Conservation (phyloP, 1,140 invertebrate genomes). For the Drosophila ambigua region DNA sequence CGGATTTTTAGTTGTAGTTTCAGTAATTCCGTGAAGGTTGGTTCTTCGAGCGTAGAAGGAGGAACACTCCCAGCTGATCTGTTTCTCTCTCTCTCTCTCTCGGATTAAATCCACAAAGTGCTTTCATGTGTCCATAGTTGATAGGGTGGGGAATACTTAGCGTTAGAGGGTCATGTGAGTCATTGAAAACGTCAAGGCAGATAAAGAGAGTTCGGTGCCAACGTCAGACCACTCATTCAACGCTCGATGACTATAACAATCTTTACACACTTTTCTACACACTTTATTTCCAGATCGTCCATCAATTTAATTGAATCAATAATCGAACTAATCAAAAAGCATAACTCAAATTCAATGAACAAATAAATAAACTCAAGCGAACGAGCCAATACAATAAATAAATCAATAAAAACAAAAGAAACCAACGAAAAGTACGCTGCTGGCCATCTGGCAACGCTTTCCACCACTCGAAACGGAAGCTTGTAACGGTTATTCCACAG, state of each 20-base stretch:
- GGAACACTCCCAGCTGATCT: no score
- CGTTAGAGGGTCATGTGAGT: conserved; percentile 19
- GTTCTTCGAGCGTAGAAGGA: no score
- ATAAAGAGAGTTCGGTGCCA: conserved; percentile 8
- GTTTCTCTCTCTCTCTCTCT: no score
- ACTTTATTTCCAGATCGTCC: conserved; percentile 56
- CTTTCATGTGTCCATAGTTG: conserved; percentile 45
- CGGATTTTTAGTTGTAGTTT: no score
- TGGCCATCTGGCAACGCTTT: conserved; percentile 67
- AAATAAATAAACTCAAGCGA: conserved; percentile 71
- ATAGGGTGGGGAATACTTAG: conserved; percentile 4
- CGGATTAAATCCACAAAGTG: conserved; percentile 21
- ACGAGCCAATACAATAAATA: conserved; percentile 59
- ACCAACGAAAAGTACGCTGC: background rate
- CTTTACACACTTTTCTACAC: conserved; percentile 14
- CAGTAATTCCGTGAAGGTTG: no score
- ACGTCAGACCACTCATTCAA: background rate
- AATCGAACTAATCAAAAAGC: conserved; percentile 26
- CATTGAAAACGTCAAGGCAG: conserved; percentile 61
- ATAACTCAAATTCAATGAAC: conserved; percentile 80
- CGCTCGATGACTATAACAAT: conserved; percentile 20
- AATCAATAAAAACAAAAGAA: conserved; percentile 66
- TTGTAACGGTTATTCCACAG: conserved; percentile 67
- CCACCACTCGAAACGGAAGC: conserved; percentile 1
- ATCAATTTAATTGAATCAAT: conserved; percentile 74